These are phyloP conservation scores for Conus betulinus DNA, from an alignment of 1,140 invertebrate genomes.

Conservation along the genomic window DNA sequence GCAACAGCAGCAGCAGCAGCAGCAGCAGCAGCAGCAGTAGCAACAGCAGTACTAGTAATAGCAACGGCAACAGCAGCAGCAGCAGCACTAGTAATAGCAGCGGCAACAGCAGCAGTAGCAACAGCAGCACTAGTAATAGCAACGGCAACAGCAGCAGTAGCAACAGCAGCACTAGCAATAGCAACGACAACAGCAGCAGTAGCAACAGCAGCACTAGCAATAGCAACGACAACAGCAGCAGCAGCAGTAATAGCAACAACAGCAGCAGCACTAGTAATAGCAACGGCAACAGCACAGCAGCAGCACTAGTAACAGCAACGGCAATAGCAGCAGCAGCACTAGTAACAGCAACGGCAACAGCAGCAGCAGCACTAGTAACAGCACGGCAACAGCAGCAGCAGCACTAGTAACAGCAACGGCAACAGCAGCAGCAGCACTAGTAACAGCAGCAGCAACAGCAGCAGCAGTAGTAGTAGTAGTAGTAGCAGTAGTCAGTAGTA, in stretches of 20 bases:
- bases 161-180: background rate
- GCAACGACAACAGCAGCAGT: background rate
- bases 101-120: background rate
- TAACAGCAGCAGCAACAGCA: too few relatives aligned
- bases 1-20: background rate
- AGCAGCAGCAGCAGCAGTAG: background rate
- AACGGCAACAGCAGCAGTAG: background rate
- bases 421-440: background rate
- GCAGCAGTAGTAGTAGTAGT: background rate
- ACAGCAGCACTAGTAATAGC: background rate
- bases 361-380: background rate
- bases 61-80: background rate
- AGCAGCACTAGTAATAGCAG: background rate
- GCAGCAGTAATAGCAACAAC: background rate
- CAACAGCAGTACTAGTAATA: background rate
- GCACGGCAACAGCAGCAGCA: background rate
- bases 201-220: background rate
- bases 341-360: background rate
- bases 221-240: too few relatives aligned
- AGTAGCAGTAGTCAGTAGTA: conserved; percentile 13
- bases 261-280: background rate
- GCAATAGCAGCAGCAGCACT: background rate
- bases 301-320: background rate
- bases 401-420: background rate
- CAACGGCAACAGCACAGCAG: background rate